Evolutionary conservation across 2,888 invertebrate species (phyloP), one percentile per base, ranked within the genome.

Genomic region (Mesoligia furuncula): DNA sequence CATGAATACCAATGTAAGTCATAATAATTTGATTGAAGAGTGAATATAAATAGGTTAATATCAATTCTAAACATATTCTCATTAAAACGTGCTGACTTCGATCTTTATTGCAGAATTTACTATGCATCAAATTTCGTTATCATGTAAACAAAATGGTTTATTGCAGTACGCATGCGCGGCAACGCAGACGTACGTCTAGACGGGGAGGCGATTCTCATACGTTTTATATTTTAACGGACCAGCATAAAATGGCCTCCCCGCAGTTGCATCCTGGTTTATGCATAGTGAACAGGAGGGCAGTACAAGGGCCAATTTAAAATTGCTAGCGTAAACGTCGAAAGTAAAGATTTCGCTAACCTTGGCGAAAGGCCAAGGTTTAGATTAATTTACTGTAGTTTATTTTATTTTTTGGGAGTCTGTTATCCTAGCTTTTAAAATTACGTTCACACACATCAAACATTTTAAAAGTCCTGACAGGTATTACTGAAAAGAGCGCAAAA

Each of bases 111-210:
- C 75, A 75, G 68, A 87, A 87, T 87, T 86, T 80, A 71, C 64
- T 85, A 87, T 83, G 84, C 85, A 79, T 86, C 59, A 83, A 88
- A 86, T 75, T 84, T 86, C 72, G 86, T 83, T 88, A 84, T 85
- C 88, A 86, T 83, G 86, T 88, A 87, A 86, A 84, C 83, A 87
- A 85, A 87, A 88, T 77, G 79, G 77, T 80, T 83, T 87, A 80
- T 87, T 81, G 83, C 75, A 78, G 68, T 83, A 84, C 94, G 95
- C 95, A 93, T 93, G 94, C 93, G 93, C 90, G 87, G 74, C 83
- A 79, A 80, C 82, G 90, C 93, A 94, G 94, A 94, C 94, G 88
- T 81, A 66, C 80, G 95, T 95, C 95, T 95, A 95, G 95, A 95
- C 95, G 84, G 94, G 93, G 93, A 90, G 92, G 91, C 88, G 90